Conservation (phyloP, 30 jellyfish, hydroid and myxozoan genomes). For the Clytia hemisphaerica region DNA sequence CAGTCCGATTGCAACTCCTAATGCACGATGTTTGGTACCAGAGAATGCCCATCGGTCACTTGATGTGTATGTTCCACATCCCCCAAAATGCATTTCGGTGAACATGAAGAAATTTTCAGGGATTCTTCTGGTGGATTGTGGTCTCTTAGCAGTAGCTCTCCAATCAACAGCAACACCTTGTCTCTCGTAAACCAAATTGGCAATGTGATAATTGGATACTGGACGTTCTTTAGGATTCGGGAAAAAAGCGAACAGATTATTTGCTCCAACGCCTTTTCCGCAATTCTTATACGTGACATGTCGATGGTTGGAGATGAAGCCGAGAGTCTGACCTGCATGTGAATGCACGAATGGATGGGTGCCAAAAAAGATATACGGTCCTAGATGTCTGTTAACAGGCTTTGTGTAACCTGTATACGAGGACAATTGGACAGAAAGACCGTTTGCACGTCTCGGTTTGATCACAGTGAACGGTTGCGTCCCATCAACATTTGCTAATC, state of each 20-base stretch:
- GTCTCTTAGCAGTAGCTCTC: constrained; percentile 33
- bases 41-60: constrained; percentile 18
- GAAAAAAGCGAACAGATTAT: constrained; percentile 22
- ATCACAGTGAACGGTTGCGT: constrained; percentile 47
- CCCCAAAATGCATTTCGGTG: constrained; percentile 45
- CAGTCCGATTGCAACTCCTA: constrained; percentile 32
- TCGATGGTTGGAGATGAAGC: background rate
- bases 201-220: background rate
- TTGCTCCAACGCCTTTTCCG: background rate
- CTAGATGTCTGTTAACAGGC: constrained; percentile 19
- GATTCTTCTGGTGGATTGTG: constrained; percentile 3
- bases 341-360: constrained; percentile 7
- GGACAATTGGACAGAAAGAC: constrained; percentile 27
- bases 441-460: constrained; percentile 19
- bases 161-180: constrained; percentile 8
- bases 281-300: background rate
- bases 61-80: constrained; percentile 33
- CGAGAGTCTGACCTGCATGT: background rate
- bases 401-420: constrained; percentile 1
- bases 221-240: background rate
- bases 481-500: constrained; percentile 32
- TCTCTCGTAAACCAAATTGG: background rate
- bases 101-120: constrained; percentile 23
- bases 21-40: constrained; percentile 2
- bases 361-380: constrained; percentile 31